Conservation (phyloP, 2,113 vertebrate genomes). For the Gopherus evgoodei region DNA sequence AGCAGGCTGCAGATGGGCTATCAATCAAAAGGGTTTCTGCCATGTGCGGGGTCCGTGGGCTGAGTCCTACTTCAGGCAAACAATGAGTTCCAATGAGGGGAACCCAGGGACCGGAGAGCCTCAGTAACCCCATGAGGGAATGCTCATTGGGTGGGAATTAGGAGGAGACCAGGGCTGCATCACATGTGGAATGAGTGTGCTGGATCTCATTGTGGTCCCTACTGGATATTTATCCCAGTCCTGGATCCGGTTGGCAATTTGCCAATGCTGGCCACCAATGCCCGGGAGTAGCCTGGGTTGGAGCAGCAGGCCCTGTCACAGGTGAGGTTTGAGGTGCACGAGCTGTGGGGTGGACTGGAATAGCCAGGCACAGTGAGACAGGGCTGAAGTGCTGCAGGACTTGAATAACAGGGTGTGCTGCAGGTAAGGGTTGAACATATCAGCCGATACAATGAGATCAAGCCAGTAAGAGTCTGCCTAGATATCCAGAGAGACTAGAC, state of each 20-base stretch:
- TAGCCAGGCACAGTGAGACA: too few species aligned
- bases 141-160: background rate
- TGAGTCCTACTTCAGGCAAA: fast-evolving
- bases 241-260: too few species aligned
- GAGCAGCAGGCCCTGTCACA: background rate
- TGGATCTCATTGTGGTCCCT: background rate
- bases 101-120: background rate
- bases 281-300: too few species aligned
- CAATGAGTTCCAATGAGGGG: background rate
- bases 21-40: slow-evolving; percentile 29
- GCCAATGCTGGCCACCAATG: too few species aligned
- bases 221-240: too few species aligned
- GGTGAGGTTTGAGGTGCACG: too few species aligned
- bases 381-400: too few species aligned
- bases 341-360: background rate
- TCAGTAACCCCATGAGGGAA: background rate
- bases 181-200: fast-evolving
- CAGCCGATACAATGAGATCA: too few species aligned
- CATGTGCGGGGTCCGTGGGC: background rate
- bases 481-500: too few species aligned
- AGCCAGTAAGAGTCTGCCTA: too few species aligned
- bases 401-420: too few species aligned
- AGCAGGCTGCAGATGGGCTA: slow-evolving; percentile 33
- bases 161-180: background rate
- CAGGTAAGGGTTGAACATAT: too few species aligned